phyloP scores from a whole-genome alignment of 1,140 invertebrate species.

The Lethrus apterus region DNA sequence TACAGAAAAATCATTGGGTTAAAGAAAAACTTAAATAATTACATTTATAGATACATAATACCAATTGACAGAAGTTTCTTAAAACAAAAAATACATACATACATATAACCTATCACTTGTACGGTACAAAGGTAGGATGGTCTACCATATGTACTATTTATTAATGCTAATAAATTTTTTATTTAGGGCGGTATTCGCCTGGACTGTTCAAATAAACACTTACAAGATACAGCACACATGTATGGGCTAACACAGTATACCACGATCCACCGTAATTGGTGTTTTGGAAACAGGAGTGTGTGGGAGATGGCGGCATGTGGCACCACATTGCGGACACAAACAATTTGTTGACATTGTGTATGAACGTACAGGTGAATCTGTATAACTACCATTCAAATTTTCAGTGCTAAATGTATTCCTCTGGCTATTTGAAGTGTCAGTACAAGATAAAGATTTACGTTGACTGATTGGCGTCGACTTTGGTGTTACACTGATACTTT shows the following conservation, averaged over 20 bases:
- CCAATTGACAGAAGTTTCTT: too few relatives aligned
- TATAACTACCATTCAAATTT: conserved; percentile 29
- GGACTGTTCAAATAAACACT: neutral
- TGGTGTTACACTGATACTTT: conserved; percentile 26
- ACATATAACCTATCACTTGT: neutral
- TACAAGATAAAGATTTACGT: conserved; percentile 30
- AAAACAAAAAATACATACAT: too few relatives aligned
- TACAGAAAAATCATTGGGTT: neutral
- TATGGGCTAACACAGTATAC: conserved; percentile 38
- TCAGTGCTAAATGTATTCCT: conserved; percentile 32
- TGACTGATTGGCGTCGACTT: conserved; percentile 34
- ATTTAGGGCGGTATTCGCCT: neutral
- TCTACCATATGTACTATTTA: neutral
- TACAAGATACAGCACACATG: neutral
- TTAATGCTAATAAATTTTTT: neutral
- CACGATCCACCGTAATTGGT: conserved; percentile 39
- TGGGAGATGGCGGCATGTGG: conserved; percentile 37
- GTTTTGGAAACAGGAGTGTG: conserved; percentile 37
- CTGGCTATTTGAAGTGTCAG: conserved; percentile 17
- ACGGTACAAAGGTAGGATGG: neutral
- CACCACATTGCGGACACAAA: conserved; percentile 40
- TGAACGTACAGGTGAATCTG: conserved; percentile 28
- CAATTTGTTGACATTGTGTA: conserved; percentile 36
- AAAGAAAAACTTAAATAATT: neutral
- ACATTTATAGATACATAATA: too few relatives aligned